These are phyloP conservation scores for Leptinotarsa texana DNA, from an alignment of 1,140 invertebrate genomes.

Conservation along the genomic window DNA sequence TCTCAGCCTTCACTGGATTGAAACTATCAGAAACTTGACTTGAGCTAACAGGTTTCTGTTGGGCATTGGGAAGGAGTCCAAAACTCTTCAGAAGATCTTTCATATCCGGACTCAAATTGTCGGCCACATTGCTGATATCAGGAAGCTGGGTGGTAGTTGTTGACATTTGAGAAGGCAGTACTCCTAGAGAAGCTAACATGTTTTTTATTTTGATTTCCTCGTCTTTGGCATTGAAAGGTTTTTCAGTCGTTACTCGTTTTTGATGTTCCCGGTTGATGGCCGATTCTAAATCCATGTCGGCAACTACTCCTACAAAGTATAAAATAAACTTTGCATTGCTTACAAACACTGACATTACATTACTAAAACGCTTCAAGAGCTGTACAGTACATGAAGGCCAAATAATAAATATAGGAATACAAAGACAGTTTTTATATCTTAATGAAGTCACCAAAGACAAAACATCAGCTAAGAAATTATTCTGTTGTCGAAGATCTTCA, in stretches of 20 bases:
- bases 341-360: no score
- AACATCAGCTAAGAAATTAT: no score
- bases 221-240: conserved; percentile 13
- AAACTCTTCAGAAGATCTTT: conserved; percentile 55
- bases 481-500: no score
- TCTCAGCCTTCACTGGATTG: conserved; percentile 43
- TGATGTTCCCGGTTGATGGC: background rate
- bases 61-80: conserved; percentile 44
- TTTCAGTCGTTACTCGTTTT: background rate
- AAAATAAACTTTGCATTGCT: no score
- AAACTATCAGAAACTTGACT: conserved; percentile 24
- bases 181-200: conserved; percentile 41
- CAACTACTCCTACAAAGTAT: background rate
- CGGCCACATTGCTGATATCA: conserved; percentile 51
- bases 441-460: no score
- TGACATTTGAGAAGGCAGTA: conserved; percentile 28
- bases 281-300: background rate
- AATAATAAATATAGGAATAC: no score
- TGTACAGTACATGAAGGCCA: no score
- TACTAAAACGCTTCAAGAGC: no score
- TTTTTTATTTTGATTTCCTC: conserved; percentile 40
- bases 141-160: conserved; percentile 41
- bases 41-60: conserved; percentile 14
- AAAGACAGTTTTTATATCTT: no score
- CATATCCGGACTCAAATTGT: conserved; percentile 56